These are phyloP conservation scores for Pecten maximus DNA, from an alignment of 2,888 invertebrate genomes.

Conservation along the genomic window DNA sequence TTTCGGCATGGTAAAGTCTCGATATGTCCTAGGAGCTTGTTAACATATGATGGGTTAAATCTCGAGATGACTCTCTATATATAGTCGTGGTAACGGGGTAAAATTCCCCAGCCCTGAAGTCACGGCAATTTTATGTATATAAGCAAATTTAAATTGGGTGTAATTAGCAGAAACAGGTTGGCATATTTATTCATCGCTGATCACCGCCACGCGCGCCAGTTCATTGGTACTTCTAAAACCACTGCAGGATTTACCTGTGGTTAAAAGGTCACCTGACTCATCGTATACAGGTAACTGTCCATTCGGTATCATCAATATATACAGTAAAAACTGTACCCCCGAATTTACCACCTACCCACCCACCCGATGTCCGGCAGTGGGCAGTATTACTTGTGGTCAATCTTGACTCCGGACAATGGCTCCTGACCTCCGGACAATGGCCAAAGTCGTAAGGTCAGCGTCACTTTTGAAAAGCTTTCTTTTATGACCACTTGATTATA, in stretches of 20 bases:
- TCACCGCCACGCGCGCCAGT: background rate
- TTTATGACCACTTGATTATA: conserved; percentile 1
- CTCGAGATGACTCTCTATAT: background rate
- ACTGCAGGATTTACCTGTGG: background rate
- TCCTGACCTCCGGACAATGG: conserved; percentile 20
- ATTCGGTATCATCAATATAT: background rate
- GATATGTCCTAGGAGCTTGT: background rate
- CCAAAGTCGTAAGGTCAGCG: background rate
- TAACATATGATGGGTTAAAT: background rate
- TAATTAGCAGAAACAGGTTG: conserved; percentile 32
- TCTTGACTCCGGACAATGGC: conserved; percentile 14
- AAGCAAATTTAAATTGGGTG: conserved; percentile 28
- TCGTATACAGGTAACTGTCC: conserved; percentile 10
- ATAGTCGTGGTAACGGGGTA: background rate
- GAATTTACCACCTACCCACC: conserved; percentile 18
- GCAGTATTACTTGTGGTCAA: conserved; percentile 4
- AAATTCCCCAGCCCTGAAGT: background rate
- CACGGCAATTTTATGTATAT: conserved; percentile 13
- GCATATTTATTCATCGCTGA: conserved; percentile 23
- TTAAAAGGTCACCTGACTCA: conserved; percentile 8
- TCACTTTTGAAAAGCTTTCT: background rate
- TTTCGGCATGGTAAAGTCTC: background rate
- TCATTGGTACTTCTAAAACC: background rate
- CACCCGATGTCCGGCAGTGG: conserved; percentile 29
- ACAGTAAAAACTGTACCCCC: conserved; percentile 23